Percentiles rank a stretch among this genome's conserved stretches.
Evolutionary conservation across 1,140 invertebrate genomes (phyloP).

Genomic region (Tetragnatha versicolor): DNA sequence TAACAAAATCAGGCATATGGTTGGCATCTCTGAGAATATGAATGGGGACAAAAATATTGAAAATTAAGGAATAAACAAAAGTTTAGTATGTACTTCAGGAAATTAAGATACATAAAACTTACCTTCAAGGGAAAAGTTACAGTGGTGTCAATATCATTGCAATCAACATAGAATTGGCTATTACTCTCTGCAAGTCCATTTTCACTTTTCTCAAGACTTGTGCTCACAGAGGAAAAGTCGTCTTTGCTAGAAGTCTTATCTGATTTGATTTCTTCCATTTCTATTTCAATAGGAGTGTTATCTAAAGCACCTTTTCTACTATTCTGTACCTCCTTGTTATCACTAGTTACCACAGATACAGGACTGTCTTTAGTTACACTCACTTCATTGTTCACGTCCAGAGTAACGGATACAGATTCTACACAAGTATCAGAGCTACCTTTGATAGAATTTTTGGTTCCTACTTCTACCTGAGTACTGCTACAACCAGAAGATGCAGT

Average conservation of each 20-base stretch:
- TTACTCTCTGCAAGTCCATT: constrained; percentile 24
- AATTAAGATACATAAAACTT: not conserved
- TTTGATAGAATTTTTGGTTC: not conserved
- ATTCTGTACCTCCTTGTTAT: not conserved
- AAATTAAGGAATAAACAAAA: too few species aligned
- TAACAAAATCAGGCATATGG: too few species aligned
- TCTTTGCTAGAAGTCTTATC: constrained; percentile 4
- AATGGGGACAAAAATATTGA: too few species aligned
- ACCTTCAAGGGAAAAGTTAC: constrained; percentile 28
- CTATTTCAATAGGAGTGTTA: constrained; percentile 13
- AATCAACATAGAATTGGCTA: constrained; percentile 47
- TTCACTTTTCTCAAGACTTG: constrained; percentile 3
- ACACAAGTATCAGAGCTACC: not conserved
- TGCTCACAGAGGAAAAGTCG: not conserved
- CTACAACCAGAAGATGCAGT: not conserved
- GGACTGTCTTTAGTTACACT: not conserved
- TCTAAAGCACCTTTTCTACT: not conserved
- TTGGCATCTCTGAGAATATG: too few species aligned
- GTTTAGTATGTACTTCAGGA: not conserved
- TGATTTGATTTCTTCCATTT: constrained; percentile 38
- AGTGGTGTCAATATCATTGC: constrained; percentile 29
- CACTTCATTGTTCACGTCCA: not conserved
- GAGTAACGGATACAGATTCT: not conserved
- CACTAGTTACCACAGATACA: constrained; percentile 7
- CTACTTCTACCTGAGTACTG: not conserved